phyloP scores from a whole-genome alignment of 1,140 invertebrate species.

The Archegozetes longisetosus region DNA sequence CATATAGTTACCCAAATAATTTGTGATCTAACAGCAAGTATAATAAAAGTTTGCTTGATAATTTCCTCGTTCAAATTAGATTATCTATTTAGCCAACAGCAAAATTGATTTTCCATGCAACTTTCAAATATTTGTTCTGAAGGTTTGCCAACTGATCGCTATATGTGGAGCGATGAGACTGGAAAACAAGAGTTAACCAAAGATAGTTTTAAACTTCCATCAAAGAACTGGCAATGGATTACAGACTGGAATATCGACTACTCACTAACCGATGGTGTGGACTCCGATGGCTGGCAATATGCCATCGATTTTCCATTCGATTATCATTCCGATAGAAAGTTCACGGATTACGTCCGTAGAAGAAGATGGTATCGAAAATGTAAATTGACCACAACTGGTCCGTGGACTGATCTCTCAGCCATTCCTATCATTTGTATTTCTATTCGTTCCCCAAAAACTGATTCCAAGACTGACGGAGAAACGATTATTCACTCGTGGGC shows the following conservation, averaged over 20 bases:
- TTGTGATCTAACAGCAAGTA: too few species aligned
- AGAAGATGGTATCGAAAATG: slow-evolving; percentile 66
- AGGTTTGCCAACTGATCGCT: slow-evolving; percentile 64
- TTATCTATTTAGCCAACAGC: too few species aligned
- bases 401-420: slow-evolving; percentile 67
- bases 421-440: slow-evolving; percentile 65
- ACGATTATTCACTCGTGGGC: slow-evolving; percentile 45
- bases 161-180: slow-evolving; percentile 61
- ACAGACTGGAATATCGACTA: slow-evolving; percentile 81
- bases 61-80: too few species aligned
- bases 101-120: too few species aligned
- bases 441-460: slow-evolving; percentile 39
- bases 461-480: slow-evolving; percentile 5
- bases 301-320: slow-evolving; percentile 71
- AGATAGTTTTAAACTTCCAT: slow-evolving; percentile 65
- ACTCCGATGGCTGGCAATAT: slow-evolving; percentile 84
- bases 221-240: slow-evolving; percentile 73
- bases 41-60: too few species aligned
- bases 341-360: slow-evolving; percentile 72
- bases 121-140: too few species aligned
- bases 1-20: too few species aligned
- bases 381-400: slow-evolving; percentile 59
- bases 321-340: slow-evolving; percentile 64
- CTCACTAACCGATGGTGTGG: slow-evolving; percentile 66
- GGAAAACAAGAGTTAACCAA: slow-evolving; percentile 61